A percentile compares a stretch with the other conserved stretches of the same genome.
Conservation (phyloP, 2,888 invertebrate species). For the Sinelater perroti region DNA sequence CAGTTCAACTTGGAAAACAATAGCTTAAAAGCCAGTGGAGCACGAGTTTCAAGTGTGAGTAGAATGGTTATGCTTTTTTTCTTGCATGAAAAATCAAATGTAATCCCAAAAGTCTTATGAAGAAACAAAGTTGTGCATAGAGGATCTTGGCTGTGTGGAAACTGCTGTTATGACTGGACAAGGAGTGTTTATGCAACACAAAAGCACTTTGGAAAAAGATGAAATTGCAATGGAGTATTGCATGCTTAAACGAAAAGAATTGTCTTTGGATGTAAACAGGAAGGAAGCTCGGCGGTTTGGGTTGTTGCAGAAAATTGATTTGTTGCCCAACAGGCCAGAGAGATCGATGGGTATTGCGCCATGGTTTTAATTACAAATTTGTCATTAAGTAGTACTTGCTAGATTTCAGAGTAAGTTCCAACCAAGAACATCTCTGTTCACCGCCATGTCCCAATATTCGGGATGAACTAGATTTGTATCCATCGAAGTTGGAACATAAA, state of each 20-base stretch:
- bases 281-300: constrained; percentile 45
- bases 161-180: constrained; percentile 50
- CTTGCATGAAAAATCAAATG: not conserved
- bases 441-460: constrained; percentile 24
- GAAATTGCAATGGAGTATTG: constrained; percentile 43
- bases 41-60: constrained; percentile 20
- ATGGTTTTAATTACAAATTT: not conserved
- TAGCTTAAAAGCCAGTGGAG: constrained; percentile 3
- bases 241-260: constrained; percentile 46
- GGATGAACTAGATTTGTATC: constrained; percentile 13
- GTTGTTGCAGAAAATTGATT: constrained; percentile 50
- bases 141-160: constrained; percentile 46
- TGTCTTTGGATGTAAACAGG: constrained; percentile 43
- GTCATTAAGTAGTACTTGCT: constrained; percentile 16
- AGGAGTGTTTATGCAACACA: constrained; percentile 46
- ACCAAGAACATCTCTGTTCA: constrained; percentile 30
- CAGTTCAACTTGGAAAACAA: constrained; percentile 43
- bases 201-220: constrained; percentile 45
- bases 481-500: constrained; percentile 27
- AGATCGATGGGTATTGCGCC: constrained; percentile 49
- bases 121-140: constrained; percentile 34
- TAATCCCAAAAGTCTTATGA: constrained; percentile 36
- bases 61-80: no score
- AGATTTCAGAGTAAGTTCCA: constrained; percentile 47
- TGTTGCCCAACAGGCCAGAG: constrained; percentile 49